Evolutionary conservation across 2,888 invertebrate genomes (phyloP).

Genomic region (Galeruca laticollis): DNA sequence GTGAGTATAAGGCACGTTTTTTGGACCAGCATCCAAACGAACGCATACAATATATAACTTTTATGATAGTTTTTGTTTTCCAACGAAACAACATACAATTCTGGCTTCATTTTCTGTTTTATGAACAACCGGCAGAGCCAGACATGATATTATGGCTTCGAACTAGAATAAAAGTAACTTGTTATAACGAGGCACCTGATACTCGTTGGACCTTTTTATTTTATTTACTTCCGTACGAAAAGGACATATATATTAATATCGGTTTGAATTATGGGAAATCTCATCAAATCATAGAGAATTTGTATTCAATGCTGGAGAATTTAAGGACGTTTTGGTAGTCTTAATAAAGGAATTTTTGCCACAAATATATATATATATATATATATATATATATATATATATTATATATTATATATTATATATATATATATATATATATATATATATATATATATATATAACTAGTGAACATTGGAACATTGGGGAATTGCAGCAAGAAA

Average conservation of each 20-base stretch:
- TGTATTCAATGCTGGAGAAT: background rate
- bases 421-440: too few relatives aligned
- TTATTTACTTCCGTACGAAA: background rate
- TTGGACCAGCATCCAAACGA: background rate
- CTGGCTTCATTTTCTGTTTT: conserved; percentile 12
- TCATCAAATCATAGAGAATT: too few relatives aligned
- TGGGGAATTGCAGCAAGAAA: too few relatives aligned
- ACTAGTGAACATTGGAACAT: too few relatives aligned
- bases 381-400: too few relatives aligned
- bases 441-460: too few relatives aligned
- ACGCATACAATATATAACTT: conserved; percentile 23
- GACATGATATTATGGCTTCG: conserved; percentile 8
- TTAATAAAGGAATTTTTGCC: too few relatives aligned
- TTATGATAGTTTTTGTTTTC: conserved; percentile 29
- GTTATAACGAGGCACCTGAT: conserved; percentile 2
- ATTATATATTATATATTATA: too few relatives aligned
- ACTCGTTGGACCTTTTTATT: background rate
- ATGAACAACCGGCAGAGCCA: background rate
- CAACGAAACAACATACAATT: conserved; percentile 8
- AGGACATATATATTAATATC: background rate
- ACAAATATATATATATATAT: too few relatives aligned
- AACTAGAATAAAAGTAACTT: conserved; percentile 8
- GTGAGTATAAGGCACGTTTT: conserved; percentile 7
- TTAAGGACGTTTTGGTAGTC: too few relatives aligned
- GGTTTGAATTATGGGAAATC: background rate